Base-by-base conservation (phyloP, 1,140 invertebrate genomes). In the Diorhabda carinulata region DNA sequence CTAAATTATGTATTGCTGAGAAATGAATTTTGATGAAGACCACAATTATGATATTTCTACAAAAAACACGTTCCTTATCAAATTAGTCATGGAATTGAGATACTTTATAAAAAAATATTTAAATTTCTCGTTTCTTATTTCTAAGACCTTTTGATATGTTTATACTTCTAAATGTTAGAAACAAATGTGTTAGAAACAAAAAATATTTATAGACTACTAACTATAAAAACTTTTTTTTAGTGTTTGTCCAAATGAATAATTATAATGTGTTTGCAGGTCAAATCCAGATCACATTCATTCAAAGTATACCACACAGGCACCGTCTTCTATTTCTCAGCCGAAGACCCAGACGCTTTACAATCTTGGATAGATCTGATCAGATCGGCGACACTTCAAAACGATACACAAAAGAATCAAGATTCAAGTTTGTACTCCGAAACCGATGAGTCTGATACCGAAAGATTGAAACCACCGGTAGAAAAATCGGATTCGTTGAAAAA, bases 221-320 rank as follows among this genome's bases (percentile, higher is more conserved):
- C n/a, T 25, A 25, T 25, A 1, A 25, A 25, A 25, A 25, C 25
- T 25, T 25, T 0, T 25, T 25, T 25, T 25, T 25, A 25, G 25
- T 25, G 25, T 25, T 25, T 25, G 25, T 25, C 25, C 25, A 1
- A 25, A 25, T 25, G 25, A 25, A 25, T 25, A 25, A 25, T 25
- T 25, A 1, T 25, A 25, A 25, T 25, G 25, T 25, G 25, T 25
- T 61, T 73, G 58, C 58, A 80, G 79, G 79, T 81, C 2, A 81
- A 81, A 73, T 81, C 80, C 3, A 71, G 78, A 52, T 74, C 75
- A 25, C 79, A 86, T 83, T 92, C 93, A 2, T 96, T 97, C 78
- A 96, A 96, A 84, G 89, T 97, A 40, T 95, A 96, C 78, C 93
- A 96, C 78, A 89, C 91, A 5, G 93, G 90, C 44, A 92, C 92